Evolutionary conservation across 2,113 vertebrate species (phyloP).

Genomic region (Hyaena hyaena): DNA sequence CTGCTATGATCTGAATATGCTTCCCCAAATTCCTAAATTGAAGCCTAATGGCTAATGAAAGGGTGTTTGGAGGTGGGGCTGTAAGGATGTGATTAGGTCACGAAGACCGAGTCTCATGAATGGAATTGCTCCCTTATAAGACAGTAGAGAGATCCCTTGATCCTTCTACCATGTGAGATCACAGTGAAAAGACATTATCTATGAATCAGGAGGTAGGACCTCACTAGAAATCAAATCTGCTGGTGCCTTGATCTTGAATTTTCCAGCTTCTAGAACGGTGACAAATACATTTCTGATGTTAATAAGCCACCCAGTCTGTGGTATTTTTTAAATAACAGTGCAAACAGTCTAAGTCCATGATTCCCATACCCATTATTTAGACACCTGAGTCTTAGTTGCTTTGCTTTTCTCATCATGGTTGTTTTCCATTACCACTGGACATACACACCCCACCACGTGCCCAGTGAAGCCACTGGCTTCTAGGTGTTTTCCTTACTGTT

Average conservation of each 20-base stretch:
- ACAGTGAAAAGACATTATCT: neutral
- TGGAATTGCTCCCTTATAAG: neutral
- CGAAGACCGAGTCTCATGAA: neutral
- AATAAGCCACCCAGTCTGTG: neutral
- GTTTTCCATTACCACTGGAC: neutral
- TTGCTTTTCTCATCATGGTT: neutral
- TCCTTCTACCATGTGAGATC: neutral
- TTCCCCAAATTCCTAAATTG: neutral
- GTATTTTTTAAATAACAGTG: neutral
- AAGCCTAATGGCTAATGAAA: neutral
- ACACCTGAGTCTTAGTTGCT: neutral
- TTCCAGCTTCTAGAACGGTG: neutral
- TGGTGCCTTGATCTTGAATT: neutral
- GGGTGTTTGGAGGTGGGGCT: neutral
- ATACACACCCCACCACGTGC: accelerated
- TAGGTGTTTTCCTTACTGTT: neutral
- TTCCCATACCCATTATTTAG: neutral
- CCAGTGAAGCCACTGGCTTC: neutral
- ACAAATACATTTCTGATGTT: neutral
- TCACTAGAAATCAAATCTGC: neutral
- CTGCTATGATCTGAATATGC: neutral
- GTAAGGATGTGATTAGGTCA: neutral
- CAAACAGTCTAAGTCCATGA: neutral
- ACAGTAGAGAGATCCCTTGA: neutral
- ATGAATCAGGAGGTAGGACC: neutral